Evolutionary conservation across 2,888 invertebrate genomes (phyloP).

Genomic region (Melanargia galathea): DNA sequence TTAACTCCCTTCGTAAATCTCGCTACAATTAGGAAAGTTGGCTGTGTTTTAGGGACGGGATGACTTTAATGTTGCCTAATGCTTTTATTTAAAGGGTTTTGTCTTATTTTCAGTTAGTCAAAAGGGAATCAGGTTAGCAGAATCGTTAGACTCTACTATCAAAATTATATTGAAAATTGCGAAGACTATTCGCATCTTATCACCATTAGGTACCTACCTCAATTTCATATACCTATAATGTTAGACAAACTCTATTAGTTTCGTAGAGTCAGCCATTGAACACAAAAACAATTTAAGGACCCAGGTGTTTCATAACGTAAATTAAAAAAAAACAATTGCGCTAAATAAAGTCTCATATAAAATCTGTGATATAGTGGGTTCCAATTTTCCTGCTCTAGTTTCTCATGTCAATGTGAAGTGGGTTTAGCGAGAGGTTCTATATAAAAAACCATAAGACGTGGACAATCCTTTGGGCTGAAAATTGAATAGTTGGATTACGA

Average conservation of each 20-base stretch:
- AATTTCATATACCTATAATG: too few relatives aligned
- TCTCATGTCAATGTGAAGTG: constrained; percentile 12
- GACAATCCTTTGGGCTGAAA: constrained; percentile 76
- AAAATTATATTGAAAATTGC: not conserved
- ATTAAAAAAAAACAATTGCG: not conserved
- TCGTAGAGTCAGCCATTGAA: too few relatives aligned
- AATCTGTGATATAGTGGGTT: constrained; percentile 2
- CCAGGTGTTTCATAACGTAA: too few relatives aligned
- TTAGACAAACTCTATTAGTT: too few relatives aligned
- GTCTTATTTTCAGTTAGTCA: constrained; percentile 18
- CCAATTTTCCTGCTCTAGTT: not conserved
- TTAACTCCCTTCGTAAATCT: constrained; percentile 63
- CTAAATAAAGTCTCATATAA: not conserved
- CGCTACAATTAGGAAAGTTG: constrained; percentile 63
- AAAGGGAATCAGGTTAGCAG: constrained; percentile 13
- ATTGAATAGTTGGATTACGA: constrained; percentile 81
- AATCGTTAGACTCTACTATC: not conserved
- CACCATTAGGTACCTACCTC: too few relatives aligned
- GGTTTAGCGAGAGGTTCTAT: constrained; percentile 10
- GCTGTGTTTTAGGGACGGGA: constrained; percentile 39
- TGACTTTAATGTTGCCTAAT: constrained; percentile 37
- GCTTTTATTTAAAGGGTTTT: constrained; percentile 23
- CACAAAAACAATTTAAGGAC: too few relatives aligned
- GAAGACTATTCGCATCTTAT: not conserved
- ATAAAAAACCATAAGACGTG: constrained; percentile 71